Evolutionary conservation across 2,888 invertebrate species (phyloP), one percentile per base, ranked within the genome.

Genomic region (Leptinotarsa haldemani): DNA sequence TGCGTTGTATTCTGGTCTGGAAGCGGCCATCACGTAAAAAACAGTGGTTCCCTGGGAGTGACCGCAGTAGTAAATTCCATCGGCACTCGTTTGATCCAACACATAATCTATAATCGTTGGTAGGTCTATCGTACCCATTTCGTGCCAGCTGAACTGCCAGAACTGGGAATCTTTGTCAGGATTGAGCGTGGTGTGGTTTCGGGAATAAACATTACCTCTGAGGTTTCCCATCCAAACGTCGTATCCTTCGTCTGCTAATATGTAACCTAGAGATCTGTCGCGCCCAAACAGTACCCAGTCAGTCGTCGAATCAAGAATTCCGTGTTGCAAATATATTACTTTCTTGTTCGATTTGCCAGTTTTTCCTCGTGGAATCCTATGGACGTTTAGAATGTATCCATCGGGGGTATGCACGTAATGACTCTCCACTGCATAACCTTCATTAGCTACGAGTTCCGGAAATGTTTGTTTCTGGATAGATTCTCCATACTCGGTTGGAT

Each of bases 61-160:
- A 30, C 61, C 61, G 2, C 5, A 30, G 61, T 95, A 96, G 81
- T 93, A 93, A 0, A 97, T 82, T 67, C 91, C 88, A 0, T 89
- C 78, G 46, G 90, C 88, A 0, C 90, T 89, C 0, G 95, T 93
- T 2, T 79, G 67, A 0, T 84, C 81, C 1, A 93, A 86, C 16
- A 93, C 89, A 82, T 92, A 92, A 84, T 97, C 94, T 65, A 97
- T 93, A 89, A 93, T 93, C 0, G 94, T 91, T 1, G 97, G 95
- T 13, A 97, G 83, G 86, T 97, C 97, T 78, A 89, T 90, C 71
- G 90, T 86, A 1, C 93, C 95, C 85, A 97, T 95, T 84, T 96
- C 93, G 83, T 97, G 94, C 93, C 93, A 97, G 74, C 94, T 94
- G 76, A 86, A 87, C 22, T 86, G 72, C 86, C 86, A 86, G 75